Evolutionary conservation across 1,140 invertebrate genomes (phyloP).

Genomic region (Rhagoletis zephyria): DNA sequence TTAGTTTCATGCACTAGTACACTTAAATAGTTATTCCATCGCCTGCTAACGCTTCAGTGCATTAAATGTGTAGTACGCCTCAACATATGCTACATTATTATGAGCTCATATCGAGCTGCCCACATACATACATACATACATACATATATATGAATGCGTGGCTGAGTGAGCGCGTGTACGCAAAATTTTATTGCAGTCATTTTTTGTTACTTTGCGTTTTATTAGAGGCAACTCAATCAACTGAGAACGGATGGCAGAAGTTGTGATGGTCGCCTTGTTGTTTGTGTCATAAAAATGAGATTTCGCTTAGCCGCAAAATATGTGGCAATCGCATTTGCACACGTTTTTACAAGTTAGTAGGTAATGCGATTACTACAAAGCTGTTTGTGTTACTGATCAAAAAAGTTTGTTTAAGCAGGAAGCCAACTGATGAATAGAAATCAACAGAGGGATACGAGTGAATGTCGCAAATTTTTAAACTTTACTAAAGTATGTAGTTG

Average conservation of each 20-base stretch:
- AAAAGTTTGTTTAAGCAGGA: too few relatives aligned
- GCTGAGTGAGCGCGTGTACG: background rate
- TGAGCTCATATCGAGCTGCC: background rate
- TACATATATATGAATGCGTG: background rate
- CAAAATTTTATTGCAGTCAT: background rate
- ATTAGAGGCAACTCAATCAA: background rate
- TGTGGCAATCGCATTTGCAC: background rate
- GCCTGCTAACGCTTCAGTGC: conserved; percentile 55
- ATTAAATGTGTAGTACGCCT: conserved; percentile 57
- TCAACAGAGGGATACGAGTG: too few relatives aligned
- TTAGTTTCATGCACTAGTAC: conserved; percentile 54
- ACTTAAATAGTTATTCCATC: conserved; percentile 52
- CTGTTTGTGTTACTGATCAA: too few relatives aligned
- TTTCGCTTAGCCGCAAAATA: background rate
- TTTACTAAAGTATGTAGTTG: too few relatives aligned
- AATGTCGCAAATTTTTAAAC: too few relatives aligned
- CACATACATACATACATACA: background rate
- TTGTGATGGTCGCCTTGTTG: background rate
- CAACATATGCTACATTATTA: conserved; percentile 57
- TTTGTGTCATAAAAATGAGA: conserved; percentile 9
- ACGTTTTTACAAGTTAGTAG: too few relatives aligned
- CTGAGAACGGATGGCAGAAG: background rate
- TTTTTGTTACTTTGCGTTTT: conserved; percentile 1
- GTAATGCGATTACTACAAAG: too few relatives aligned
- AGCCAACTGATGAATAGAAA: too few relatives aligned